Evolutionary conservation across 2,888 invertebrate genomes (phyloP).

Genomic region (Leptopilina myrica): DNA sequence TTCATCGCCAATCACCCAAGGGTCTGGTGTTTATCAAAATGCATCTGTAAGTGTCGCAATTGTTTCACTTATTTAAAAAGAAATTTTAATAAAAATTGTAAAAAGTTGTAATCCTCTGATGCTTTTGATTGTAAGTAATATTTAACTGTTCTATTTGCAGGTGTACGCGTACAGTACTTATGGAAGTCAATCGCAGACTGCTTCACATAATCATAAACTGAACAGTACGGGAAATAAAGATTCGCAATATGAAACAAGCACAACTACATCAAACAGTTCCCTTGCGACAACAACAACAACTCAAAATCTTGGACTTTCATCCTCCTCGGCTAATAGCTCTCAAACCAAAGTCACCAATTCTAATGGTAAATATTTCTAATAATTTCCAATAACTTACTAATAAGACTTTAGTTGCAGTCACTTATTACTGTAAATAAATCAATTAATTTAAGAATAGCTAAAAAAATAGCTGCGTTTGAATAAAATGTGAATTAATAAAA

Average conservation of each 20-base stretch:
- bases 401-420: too few relatives aligned
- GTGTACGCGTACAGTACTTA: slow-evolving; percentile 72
- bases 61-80: background rate
- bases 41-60: slow-evolving; percentile 65
- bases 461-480: too few relatives aligned
- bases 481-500: background rate
- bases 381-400: slow-evolving; percentile 1
- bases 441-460: too few relatives aligned
- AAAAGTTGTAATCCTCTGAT: too few relatives aligned
- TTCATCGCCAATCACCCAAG: slow-evolving; percentile 72
- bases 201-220: slow-evolving; percentile 73
- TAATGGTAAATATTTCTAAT: slow-evolving; percentile 63
- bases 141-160: slow-evolving; percentile 47
- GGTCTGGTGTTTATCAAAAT: slow-evolving; percentile 70
- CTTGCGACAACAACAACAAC: slow-evolving; percentile 69
- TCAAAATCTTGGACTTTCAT: slow-evolving; percentile 70
- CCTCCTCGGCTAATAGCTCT: slow-evolving; percentile 71
- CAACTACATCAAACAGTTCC: slow-evolving; percentile 71
- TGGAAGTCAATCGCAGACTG: slow-evolving; percentile 68
- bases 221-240: slow-evolving; percentile 71
- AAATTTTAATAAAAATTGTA: too few relatives aligned
- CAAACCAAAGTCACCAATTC: slow-evolving; percentile 74
- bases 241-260: slow-evolving; percentile 71
- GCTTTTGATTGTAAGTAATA: too few relatives aligned
- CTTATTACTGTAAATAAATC: too few relatives aligned